A percentile compares a stretch with the other conserved stretches of the same genome.
Evolutionary conservation across 2,113 vertebrate species (phyloP).

Genomic region (Grantiella picta): DNA sequence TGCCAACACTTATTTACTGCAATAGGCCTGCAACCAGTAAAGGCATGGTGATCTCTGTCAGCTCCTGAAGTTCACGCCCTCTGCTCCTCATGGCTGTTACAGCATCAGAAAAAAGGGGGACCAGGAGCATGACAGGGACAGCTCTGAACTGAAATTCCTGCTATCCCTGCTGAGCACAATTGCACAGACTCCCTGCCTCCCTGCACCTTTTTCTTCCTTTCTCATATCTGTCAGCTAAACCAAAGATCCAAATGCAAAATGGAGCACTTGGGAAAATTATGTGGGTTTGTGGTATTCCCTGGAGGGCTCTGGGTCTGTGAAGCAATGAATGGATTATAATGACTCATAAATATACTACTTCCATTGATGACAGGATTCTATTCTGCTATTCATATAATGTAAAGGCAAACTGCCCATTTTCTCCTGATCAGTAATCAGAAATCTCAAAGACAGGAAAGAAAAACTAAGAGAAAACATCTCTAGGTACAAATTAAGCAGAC

Average conservation of each 20-base stretch:
- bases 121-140: accelerated
- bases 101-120: background rate
- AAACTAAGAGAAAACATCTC: constrained; percentile 12
- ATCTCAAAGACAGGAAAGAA: constrained; percentile 9
- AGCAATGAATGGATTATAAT: constrained; percentile 64
- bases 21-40: background rate
- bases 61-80: background rate
- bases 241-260: constrained; percentile 36
- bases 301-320: constrained; percentile 28
- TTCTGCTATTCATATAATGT: constrained; percentile 34
- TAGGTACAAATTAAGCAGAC: constrained; percentile 1
- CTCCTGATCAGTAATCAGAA: constrained; percentile 40
- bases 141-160: background rate
- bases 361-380: constrained; percentile 43
- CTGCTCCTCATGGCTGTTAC: background rate
- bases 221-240: constrained; percentile 18
- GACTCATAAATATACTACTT: constrained; percentile 61
- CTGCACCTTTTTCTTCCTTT: background rate
- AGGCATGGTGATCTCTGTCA: background rate
- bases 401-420: constrained; percentile 55
- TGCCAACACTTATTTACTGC: background rate
- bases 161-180: background rate
- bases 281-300: constrained; percentile 29
- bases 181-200: background rate
- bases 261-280: constrained; percentile 41